These are phyloP conservation scores for Scaptomyza tumidula DNA, from an alignment of 2,888 invertebrate species.

Conservation along the genomic window DNA sequence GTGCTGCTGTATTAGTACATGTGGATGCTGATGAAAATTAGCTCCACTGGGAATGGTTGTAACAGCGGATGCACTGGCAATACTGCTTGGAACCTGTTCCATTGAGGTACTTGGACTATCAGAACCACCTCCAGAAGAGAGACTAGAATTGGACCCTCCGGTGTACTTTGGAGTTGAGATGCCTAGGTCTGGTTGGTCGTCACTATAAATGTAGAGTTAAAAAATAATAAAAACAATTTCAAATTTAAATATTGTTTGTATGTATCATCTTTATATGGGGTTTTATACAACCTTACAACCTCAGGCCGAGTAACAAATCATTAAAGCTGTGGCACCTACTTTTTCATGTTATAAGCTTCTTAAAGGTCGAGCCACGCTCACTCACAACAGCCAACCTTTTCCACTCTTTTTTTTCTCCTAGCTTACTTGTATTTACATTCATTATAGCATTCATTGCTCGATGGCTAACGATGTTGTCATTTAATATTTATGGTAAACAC, in stretches of 20 bases:
- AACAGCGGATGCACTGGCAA: slow-evolving; percentile 47
- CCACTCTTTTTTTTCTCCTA: no score
- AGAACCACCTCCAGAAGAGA: slow-evolving; percentile 85
- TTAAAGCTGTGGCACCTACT: no score
- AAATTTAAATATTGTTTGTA: no score
- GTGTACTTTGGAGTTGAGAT: slow-evolving; percentile 86
- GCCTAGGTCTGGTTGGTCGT: slow-evolving; percentile 87
- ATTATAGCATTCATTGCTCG: no score
- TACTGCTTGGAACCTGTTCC: slow-evolving; percentile 86
- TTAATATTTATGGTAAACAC: background rate
- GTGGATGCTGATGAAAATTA: slow-evolving; percentile 59
- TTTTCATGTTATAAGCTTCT: no score
- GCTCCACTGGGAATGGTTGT: slow-evolving; percentile 36
- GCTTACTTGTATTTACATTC: no score
- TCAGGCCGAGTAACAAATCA: background rate
- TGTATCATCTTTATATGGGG: no score
- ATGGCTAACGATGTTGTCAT: background rate
- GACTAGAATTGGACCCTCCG: slow-evolving; percentile 88
- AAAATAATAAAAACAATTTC: background rate
- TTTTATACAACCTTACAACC: background rate
- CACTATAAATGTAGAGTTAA: slow-evolving; percentile 85
- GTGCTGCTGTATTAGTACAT: slow-evolving; percentile 62
- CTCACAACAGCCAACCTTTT: no score
- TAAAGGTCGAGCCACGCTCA: no score
- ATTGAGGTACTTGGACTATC: slow-evolving; percentile 91